phyloP scores from a whole-genome alignment of 2,113 vertebrate genomes.

The Phainopepla nitens region DNA sequence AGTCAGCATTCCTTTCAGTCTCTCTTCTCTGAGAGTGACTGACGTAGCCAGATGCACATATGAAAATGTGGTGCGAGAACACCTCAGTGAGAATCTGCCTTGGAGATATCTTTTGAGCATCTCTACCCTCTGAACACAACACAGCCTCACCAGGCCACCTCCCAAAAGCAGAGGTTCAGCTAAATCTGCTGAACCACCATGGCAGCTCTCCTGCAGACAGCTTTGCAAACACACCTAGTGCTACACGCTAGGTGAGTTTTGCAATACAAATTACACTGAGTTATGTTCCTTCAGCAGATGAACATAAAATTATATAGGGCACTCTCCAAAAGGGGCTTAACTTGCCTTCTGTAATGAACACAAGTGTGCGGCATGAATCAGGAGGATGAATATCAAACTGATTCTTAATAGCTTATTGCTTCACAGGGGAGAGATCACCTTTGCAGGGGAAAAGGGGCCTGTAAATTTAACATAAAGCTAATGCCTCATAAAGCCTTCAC shows the following conservation, averaged over 20 bases:
- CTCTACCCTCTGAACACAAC: not conserved
- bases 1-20: not conserved
- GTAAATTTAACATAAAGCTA: not conserved
- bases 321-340: slow-evolving; percentile 3
- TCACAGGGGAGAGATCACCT: slow-evolving; percentile 12
- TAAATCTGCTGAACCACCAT: not conserved
- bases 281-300: slow-evolving; percentile 21
- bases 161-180: not conserved
- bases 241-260: not conserved
- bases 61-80: not conserved
- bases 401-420: slow-evolving; percentile 31
- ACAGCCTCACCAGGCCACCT: not conserved
- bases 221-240: not conserved
- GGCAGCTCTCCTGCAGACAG: not conserved
- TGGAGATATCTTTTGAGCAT: not conserved
- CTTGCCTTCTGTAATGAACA: slow-evolving; percentile 26
- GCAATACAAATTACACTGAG: slow-evolving; percentile 33
- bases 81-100: not conserved
- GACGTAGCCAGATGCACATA: not conserved
- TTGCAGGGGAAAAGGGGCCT: not conserved
- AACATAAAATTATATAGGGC: slow-evolving; percentile 46
- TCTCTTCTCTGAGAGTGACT: not conserved
- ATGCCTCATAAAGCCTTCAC: not conserved
- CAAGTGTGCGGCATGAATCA: slow-evolving; percentile 18
- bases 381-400: slow-evolving; percentile 4